Conservation (phyloP, 2,113 vertebrate species). For the Turdus rufiventris region DNA sequence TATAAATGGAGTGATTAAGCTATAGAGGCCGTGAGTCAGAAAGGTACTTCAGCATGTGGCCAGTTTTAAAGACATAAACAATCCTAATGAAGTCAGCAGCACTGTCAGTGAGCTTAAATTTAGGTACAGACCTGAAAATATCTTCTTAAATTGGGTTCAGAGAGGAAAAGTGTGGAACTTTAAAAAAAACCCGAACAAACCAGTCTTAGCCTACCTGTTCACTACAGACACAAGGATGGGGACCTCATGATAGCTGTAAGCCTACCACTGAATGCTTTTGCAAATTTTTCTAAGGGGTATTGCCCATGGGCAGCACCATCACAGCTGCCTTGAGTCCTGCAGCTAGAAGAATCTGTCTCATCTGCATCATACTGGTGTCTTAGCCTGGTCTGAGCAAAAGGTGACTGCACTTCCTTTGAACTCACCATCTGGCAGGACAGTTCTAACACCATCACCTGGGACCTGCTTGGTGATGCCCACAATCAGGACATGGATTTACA, state of each 20-base stretch:
- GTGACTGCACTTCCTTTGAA: background rate
- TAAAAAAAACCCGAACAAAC: background rate
- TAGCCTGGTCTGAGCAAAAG: background rate
- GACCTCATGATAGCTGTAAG: background rate
- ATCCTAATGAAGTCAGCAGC: constrained; percentile 44
- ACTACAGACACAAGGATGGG: background rate
- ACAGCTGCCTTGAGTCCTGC: background rate
- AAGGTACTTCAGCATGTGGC: constrained; percentile 4
- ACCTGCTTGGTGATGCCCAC: background rate
- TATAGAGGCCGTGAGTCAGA: constrained; percentile 50
- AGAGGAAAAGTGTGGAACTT: background rate
- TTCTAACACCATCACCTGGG: background rate
- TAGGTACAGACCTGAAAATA: constrained; percentile 39
- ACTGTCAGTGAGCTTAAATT: constrained; percentile 28
- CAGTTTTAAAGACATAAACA: constrained; percentile 48
- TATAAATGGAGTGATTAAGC: constrained; percentile 41
- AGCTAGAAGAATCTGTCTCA: background rate
- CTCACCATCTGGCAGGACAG: background rate
- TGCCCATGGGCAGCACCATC: background rate
- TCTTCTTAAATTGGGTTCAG: constrained; percentile 15
- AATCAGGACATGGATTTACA: background rate
- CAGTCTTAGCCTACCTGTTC: background rate
- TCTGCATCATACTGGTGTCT: background rate
- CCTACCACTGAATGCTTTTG: background rate
- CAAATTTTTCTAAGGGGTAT: background rate